These are phyloP conservation scores for Ormyrus nitidulus DNA, from an alignment of 2,888 invertebrate genomes.

Conservation along the genomic window DNA sequence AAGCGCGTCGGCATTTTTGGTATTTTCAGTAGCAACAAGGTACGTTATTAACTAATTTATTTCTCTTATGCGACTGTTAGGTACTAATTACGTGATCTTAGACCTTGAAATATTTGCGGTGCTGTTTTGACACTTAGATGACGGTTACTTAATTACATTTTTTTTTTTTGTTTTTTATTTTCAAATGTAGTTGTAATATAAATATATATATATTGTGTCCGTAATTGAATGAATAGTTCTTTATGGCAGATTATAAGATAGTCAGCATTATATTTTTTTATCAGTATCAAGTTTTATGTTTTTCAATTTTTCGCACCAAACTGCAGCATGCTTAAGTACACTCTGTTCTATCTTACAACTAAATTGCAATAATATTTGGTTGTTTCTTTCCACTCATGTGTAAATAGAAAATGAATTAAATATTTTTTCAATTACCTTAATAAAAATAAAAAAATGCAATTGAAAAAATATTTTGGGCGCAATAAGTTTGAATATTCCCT, in stretches of 20 bases:
- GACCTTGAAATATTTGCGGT: slow-evolving; percentile 25
- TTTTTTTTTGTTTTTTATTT: slow-evolving; percentile 20
- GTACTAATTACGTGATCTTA: neutral
- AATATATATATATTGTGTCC: neutral
- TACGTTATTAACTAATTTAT: slow-evolving; percentile 73
- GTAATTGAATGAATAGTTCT: slow-evolving; percentile 1
- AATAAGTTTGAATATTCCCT: slow-evolving; percentile 20
- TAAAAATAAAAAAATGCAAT: neutral
- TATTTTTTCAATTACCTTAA: slow-evolving; percentile 22
- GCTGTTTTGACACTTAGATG: slow-evolving; percentile 11
- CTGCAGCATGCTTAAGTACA: slow-evolving; percentile 39
- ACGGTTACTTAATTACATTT: neutral
- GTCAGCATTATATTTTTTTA: neutral
- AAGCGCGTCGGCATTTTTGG: slow-evolving; percentile 92
- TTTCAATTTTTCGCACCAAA: slow-evolving; percentile 19
- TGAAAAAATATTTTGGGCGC: slow-evolving; percentile 34
- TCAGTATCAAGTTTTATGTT: neutral
- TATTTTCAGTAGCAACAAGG: slow-evolving; percentile 96
- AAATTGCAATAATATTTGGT: neutral
- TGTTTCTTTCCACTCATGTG: slow-evolving; percentile 26
- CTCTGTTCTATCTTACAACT: slow-evolving; percentile 1
- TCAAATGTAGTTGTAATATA: neutral
- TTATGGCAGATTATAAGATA: slow-evolving; percentile 12
- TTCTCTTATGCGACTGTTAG: slow-evolving; percentile 3
- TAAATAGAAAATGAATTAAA: slow-evolving; percentile 22